Base-by-base conservation (phyloP, 2,888 invertebrate genomes). In the Platerodrilus igneus region DNA sequence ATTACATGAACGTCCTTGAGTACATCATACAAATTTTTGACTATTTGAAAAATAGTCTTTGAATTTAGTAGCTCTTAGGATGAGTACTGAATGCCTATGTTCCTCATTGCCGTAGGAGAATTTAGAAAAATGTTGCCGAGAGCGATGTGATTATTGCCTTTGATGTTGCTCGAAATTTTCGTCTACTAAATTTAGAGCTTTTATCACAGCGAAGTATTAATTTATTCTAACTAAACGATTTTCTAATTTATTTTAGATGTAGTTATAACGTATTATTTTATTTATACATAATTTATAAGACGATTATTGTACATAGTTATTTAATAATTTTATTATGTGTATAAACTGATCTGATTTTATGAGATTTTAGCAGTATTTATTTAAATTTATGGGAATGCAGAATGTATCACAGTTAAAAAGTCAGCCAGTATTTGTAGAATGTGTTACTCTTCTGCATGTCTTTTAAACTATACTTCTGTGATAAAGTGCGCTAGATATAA, bases 1-100 rank as follows among this genome's bases (percentile, higher is more conserved):
- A 81, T 54, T 80, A 78, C 63, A 74, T 79, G 66, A 76, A 76
- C 56, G 70, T 72, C 3, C 66, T 81, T 26, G 73, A 79, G 50
- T 79, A 76, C 63, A 67, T 77, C 32, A 61, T 68, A 9, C 65
- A 77, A 47, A 70, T 74, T 36, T 71, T 74, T 57, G 63, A 69
- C 22, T 63, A 72, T 42, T 55, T 64, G 28, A 52, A 45, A 41
- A 37, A 29, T 15, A 52, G 47, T 22, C 48, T 33, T 15, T 36
- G 27, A 41, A 41, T 9, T 15, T 10, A 31, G 15, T 19, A 28
- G 22, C 13, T 20, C 16, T 7, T 22, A 23, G 13, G 26, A 22
- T 20, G 21, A 35, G 31, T 26, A 22, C 36, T 41, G 33, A 29
- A 37, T 33, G 30, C 38, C 30, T n/a, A 43, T 43, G 41, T 41